These are phyloP conservation scores for Drosophila planitibia DNA, from an alignment of 2,888 invertebrate species.

Conservation along the genomic window DNA sequence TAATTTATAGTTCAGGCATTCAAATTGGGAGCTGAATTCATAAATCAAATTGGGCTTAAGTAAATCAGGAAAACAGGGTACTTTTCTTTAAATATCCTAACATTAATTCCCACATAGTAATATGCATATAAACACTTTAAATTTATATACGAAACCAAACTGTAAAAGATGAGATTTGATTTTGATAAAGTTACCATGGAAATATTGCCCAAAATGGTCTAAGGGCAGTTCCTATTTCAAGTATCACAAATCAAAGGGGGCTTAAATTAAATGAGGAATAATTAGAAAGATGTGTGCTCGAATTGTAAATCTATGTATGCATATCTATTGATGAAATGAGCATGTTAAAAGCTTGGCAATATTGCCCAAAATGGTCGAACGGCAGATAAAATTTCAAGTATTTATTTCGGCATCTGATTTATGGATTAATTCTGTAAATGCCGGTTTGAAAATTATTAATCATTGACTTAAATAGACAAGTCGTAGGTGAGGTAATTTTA, in stretches of 20 bases:
- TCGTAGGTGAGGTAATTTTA: neutral
- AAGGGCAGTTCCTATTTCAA: neutral
- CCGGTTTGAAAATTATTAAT: neutral
- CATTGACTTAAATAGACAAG: slow-evolving; percentile 1
- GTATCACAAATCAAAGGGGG: neutral
- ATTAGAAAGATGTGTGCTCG: neutral
- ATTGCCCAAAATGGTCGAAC: neutral
- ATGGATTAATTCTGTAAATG: neutral
- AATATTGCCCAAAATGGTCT: neutral
- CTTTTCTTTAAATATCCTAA: neutral
- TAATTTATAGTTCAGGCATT: neutral
- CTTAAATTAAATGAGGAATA: neutral
- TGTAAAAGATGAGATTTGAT: neutral
- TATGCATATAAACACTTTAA: neutral
- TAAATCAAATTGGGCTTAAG: slow-evolving; percentile 7
- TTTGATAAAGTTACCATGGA: neutral
- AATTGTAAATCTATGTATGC: neutral
- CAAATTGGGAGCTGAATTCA: neutral
- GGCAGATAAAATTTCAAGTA: neutral
- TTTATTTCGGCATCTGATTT: neutral
- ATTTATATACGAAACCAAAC: neutral
- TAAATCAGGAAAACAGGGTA: neutral
- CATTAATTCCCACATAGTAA: neutral
- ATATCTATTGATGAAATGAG: neutral
- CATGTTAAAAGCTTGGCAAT: neutral